A percentile compares a stretch with the other conserved stretches of the same genome.
phyloP scores from a whole-genome alignment of 2,797 vertebrate genomes.

The Pantherophis alleghaniensis region DNA sequence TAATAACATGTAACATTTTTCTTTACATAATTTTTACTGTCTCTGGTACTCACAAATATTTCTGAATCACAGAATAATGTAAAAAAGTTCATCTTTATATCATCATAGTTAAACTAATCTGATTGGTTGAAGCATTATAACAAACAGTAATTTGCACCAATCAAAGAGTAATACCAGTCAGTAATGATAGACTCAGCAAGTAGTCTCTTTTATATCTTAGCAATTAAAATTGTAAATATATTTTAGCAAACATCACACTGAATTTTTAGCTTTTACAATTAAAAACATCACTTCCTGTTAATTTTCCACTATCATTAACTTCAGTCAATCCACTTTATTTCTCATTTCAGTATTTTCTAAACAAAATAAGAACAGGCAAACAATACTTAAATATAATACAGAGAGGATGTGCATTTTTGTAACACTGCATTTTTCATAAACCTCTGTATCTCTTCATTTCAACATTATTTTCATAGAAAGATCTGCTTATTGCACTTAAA shows the following conservation, averaged over 20 bases:
- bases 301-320: neutral
- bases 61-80: neutral
- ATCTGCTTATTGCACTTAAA: neutral
- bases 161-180: slow-evolving; percentile 2
- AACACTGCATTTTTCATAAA: slow-evolving; percentile 31
- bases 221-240: neutral
- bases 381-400: neutral
- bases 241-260: neutral
- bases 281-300: neutral
- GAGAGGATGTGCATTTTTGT: neutral
- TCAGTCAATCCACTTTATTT: slow-evolving; percentile 8
- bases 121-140: slow-evolving; percentile 2
- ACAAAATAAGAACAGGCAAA: neutral
- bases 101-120: slow-evolving; percentile 28
- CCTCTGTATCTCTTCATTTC: neutral
- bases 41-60: neutral
- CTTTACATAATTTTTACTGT: neutral
- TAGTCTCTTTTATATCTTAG: neutral
- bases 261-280: slow-evolving; percentile 20
- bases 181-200: neutral
- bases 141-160: neutral
- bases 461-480: neutral
- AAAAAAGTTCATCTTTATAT: neutral
- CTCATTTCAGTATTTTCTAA: neutral
- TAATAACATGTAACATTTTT: neutral